Conservation (phyloP, 2,888 invertebrate genomes). For the Lysandra bellargus region DNA sequence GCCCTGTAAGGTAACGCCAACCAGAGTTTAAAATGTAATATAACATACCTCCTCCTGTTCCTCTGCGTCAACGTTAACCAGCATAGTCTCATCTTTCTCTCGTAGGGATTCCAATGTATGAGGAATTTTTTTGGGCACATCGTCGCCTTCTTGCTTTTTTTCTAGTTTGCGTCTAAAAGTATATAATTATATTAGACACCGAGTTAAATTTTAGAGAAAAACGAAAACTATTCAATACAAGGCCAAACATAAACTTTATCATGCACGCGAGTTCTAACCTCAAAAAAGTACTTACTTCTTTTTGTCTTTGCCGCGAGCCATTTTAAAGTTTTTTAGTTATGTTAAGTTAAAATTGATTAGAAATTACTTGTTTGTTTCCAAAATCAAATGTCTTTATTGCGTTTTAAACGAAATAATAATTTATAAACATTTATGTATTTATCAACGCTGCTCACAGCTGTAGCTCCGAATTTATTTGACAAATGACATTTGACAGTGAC, state of each 20-base stretch:
- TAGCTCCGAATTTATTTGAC: neutral
- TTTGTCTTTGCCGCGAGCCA: constrained; percentile 76
- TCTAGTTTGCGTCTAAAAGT: constrained; percentile 67
- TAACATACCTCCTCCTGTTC: constrained; percentile 85
- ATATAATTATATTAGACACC: neutral
- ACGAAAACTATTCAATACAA: too few species aligned
- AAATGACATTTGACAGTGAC: neutral
- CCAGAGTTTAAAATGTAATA: neutral
- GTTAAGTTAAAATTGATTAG: neutral
- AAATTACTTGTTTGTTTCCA: neutral
- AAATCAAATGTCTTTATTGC: neutral
- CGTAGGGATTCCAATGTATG: constrained; percentile 96
- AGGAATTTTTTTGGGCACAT: constrained; percentile 81
- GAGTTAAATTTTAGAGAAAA: too few species aligned
- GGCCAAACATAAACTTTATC: constrained; percentile 37
- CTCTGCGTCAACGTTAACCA: constrained; percentile 87
- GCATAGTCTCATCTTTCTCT: constrained; percentile 94
- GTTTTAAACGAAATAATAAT: neutral
- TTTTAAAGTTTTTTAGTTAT: constrained; percentile 42
- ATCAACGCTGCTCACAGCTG: neutral
- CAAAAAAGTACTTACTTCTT: constrained; percentile 64
- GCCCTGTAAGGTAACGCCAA: neutral
- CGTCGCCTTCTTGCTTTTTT: constrained; percentile 74
- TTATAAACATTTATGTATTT: neutral
- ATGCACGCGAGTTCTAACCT: constrained; percentile 38